Evolutionary conservation across 2,797 vertebrate species (phyloP).

Genomic region (Cephalopachus bancanus): DNA sequence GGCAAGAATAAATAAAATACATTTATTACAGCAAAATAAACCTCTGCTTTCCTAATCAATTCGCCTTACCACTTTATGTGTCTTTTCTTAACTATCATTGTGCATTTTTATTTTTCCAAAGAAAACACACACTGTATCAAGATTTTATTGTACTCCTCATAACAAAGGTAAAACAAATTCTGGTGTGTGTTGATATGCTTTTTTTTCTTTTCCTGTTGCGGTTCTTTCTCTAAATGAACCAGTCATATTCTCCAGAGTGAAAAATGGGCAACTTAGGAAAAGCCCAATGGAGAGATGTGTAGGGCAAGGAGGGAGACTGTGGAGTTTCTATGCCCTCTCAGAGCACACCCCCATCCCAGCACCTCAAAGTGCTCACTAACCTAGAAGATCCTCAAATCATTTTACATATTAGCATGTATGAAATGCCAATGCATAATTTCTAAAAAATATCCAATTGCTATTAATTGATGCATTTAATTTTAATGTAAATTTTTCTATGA

Average conservation of each 20-base stretch:
- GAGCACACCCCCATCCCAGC: background rate
- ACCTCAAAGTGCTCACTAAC: background rate
- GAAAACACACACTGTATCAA: background rate
- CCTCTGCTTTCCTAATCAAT: background rate
- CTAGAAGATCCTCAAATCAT: background rate
- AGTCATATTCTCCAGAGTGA: background rate
- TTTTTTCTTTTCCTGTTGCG: background rate
- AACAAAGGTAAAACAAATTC: background rate
- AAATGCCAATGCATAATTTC: background rate
- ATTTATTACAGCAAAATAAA: background rate
- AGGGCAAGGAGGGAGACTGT: background rate
- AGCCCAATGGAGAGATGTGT: background rate
- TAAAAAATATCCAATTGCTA: background rate
- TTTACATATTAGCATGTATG: background rate
- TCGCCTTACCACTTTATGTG: background rate
- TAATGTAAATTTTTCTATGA: background rate
- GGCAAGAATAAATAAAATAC: background rate
- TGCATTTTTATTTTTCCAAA: background rate
- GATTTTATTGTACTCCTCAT: background rate
- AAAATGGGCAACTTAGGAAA: background rate
- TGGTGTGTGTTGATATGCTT: background rate
- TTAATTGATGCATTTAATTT: conserved; percentile 61
- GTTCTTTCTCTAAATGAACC: background rate
- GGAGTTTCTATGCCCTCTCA: background rate
- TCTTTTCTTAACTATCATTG: background rate